Base-by-base conservation (phyloP, 92 coral and sea anemone genomes). In the Scolanthus callimorphus region DNA sequence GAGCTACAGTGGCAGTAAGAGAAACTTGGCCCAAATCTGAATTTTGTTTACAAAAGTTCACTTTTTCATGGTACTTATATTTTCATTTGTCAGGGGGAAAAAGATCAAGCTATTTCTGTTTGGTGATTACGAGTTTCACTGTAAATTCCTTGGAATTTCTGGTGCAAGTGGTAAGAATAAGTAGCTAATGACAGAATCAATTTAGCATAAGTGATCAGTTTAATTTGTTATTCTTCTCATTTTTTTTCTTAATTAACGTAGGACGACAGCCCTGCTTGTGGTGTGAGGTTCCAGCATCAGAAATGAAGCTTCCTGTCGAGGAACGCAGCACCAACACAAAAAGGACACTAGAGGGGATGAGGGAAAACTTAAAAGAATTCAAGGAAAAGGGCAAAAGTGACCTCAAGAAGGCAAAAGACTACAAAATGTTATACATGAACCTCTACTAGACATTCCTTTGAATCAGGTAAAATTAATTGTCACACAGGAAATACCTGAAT, bases 361-460 rank as follows among this genome's bases (percentile, higher is more conserved):
- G 28, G 15, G 27, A 37, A 10, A 30, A 15, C 8, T 26, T 65
- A 0, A 11, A 38, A 4, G 19, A n/a, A 11, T 65, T 65, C 29
- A 49, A 52, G 23, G 29, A 26, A 1, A 39, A 31, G 29, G 72
- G 21, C 21, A 31, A 51, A n/a, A 55, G 62, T 1, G 49, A 52
- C 60, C 15, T 51, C 1, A 51, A 65, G 23, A 65, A 52, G 27
- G 62, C 62, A 1, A 65, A 38, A 25, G 51, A 65, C 9, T 65
- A 30, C 31, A 37, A 9, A 65, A 65, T 52, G 62, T 37, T 25
- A 53, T 65, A 46, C 72, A 65, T 29, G 51, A 65, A 21, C 72
- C 62, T 19, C 39, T 51, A 26, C 24, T 65, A 12, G 62, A 65
- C 31, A 65, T 65, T 4, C 62, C 62, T 10, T 21, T 65, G 1